A percentile compares a stretch with the other conserved stretches of the same genome.
phyloP scores from a whole-genome alignment of 2,113 vertebrate genomes.

The Dendropsophus ebraccatus region DNA sequence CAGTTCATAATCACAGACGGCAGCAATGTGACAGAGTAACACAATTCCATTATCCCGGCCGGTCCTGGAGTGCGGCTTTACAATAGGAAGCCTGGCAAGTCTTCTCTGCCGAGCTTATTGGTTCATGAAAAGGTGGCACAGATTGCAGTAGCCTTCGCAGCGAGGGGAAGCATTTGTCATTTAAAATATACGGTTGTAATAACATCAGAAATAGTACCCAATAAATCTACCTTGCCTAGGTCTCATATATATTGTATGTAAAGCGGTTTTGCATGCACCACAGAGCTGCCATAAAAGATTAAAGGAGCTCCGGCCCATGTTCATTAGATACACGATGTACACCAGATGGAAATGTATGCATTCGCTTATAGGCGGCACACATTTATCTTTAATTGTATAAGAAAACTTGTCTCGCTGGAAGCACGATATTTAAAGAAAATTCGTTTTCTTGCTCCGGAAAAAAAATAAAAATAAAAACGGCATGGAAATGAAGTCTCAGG shows the following conservation, averaged over 20 bases:
- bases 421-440: neutral
- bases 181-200: slow-evolving; percentile 52
- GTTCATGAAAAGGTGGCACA: slow-evolving; percentile 31
- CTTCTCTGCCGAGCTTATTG: slow-evolving; percentile 32
- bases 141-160: slow-evolving; percentile 8
- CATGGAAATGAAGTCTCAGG: slow-evolving; percentile 13
- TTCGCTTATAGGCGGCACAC: neutral
- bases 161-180: slow-evolving; percentile 26
- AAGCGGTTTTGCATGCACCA: slow-evolving; percentile 21
- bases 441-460: neutral
- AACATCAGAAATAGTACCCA: slow-evolving; percentile 43
- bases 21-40: slow-evolving; percentile 20
- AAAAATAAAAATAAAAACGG: too few relatives aligned
- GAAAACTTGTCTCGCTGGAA: neutral
- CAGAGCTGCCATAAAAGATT: slow-evolving; percentile 13
- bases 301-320: neutral
- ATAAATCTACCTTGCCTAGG: slow-evolving; percentile 47
- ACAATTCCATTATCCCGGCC: neutral
- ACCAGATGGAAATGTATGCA: neutral
- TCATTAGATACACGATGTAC: neutral
- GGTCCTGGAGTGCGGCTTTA: neutral
- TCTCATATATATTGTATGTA: slow-evolving; percentile 49
- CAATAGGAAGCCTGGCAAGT: slow-evolving; percentile 17
- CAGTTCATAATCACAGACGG: neutral
- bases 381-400: slow-evolving; percentile 11